Percentiles rank a stretch among this genome's conserved stretches.
These are phyloP conservation scores for Pelusios castaneus DNA, from an alignment of 2,113 vertebrate genomes.

Conservation along the genomic window DNA sequence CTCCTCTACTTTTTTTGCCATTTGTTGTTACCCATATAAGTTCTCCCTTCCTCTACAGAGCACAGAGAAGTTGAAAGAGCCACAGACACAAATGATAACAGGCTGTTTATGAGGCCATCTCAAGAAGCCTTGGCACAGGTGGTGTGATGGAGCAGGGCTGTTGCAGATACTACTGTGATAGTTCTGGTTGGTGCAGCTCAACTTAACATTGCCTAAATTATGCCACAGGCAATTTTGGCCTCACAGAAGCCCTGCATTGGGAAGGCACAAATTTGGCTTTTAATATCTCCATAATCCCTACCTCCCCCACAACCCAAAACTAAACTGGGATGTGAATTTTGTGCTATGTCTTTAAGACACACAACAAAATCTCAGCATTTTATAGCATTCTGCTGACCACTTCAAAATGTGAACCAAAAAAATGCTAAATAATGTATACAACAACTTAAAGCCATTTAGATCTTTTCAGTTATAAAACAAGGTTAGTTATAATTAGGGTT, in stretches of 20 bases:
- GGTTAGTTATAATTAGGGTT: neutral
- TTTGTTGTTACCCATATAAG: neutral
- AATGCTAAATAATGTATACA: neutral
- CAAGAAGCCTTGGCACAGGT: neutral
- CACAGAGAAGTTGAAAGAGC: neutral
- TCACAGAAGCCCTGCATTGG: neutral
- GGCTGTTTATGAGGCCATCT: neutral
- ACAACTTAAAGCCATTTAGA: neutral
- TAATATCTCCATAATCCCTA: neutral
- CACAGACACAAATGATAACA: neutral
- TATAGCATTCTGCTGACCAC: neutral
- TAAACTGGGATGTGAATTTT: neutral
- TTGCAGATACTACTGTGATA: neutral
- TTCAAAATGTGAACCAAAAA: neutral
- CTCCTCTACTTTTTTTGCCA: neutral
- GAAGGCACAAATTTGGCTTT: neutral
- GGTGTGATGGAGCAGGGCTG: neutral
- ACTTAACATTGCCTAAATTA: neutral
- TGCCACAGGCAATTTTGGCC: neutral
- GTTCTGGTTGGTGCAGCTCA: neutral
- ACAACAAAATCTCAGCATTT: neutral
- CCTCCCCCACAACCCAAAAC: neutral
- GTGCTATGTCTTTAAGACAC: fast-evolving
- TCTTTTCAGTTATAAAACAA: neutral
- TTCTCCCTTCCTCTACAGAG: fast-evolving